Conservation (phyloP, 2,888 invertebrate species). For the Dioctria linearis region DNA sequence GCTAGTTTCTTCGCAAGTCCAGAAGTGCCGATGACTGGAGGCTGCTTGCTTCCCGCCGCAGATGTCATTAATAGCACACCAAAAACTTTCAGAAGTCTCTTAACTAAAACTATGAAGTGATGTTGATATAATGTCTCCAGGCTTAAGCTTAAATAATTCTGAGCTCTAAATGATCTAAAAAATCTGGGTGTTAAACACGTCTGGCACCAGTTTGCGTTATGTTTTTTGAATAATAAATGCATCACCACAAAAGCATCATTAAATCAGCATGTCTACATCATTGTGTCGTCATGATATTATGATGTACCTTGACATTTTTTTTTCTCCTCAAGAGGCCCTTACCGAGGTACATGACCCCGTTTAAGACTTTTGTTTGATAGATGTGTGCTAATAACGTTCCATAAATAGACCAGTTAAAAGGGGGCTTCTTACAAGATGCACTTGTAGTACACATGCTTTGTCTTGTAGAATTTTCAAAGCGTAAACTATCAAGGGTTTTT, state of each 20-base stretch:
- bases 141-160: neutral
- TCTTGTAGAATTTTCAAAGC: neutral
- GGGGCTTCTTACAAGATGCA: conserved; percentile 5
- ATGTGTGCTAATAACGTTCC: conserved; percentile 11
- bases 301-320: conserved; percentile 37
- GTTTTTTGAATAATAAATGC: neutral
- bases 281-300: conserved; percentile 6
- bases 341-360: conserved; percentile 32
- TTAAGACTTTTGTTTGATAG: conserved; percentile 3
- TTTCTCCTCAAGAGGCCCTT: conserved; percentile 13
- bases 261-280: neutral
- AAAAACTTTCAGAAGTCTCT: neutral
- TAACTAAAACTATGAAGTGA: neutral
- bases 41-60: neutral
- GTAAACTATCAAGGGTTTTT: no score
- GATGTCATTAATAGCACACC: neutral
- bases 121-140: no score
- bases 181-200: neutral
- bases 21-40: neutral
- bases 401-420: conserved; percentile 12
- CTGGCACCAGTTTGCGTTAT: neutral
- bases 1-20: conserved; percentile 26
- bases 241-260: neutral
- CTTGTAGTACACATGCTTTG: conserved; percentile 6
- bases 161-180: neutral